Percentiles rank a stretch among this genome's conserved stretches.
Evolutionary conservation across 1,140 invertebrate species (phyloP).

Genomic region (Wasmannia auropunctata): DNA sequence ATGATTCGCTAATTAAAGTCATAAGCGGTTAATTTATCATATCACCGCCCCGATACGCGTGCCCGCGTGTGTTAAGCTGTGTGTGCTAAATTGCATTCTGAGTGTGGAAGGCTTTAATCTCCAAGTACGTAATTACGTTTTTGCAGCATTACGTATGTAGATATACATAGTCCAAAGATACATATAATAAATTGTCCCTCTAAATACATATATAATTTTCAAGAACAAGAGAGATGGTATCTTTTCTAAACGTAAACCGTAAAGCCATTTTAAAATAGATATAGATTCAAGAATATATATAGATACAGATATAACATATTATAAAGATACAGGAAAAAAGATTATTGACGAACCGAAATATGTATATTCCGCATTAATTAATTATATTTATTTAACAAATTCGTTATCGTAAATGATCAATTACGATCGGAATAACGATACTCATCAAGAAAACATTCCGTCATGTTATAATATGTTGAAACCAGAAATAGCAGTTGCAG

Average conservation of each 20-base stretch:
- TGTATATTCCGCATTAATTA: neutral
- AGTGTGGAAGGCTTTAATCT: neutral
- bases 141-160: neutral
- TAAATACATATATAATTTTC: neutral
- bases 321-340: too few relatives aligned
- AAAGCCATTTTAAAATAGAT: neutral
- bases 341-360: neutral
- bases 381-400: neutral
- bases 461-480: neutral
- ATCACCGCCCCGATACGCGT: neutral
- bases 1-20: constrained; percentile 29
- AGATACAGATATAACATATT: too few relatives aligned
- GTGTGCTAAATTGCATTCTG: neutral
- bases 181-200: neutral
- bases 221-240: neutral
- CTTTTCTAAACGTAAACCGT: neutral
- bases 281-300: too few relatives aligned
- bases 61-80: neutral
- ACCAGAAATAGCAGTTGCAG: neutral
- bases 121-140: neutral
- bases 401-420: neutral
- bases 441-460: neutral
- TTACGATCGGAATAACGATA: neutral
- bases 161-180: neutral
- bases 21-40: constrained; percentile 31